These are phyloP conservation scores for Bovichtus variegatus DNA, from an alignment of 2,797 vertebrate species.

Conservation along the genomic window DNA sequence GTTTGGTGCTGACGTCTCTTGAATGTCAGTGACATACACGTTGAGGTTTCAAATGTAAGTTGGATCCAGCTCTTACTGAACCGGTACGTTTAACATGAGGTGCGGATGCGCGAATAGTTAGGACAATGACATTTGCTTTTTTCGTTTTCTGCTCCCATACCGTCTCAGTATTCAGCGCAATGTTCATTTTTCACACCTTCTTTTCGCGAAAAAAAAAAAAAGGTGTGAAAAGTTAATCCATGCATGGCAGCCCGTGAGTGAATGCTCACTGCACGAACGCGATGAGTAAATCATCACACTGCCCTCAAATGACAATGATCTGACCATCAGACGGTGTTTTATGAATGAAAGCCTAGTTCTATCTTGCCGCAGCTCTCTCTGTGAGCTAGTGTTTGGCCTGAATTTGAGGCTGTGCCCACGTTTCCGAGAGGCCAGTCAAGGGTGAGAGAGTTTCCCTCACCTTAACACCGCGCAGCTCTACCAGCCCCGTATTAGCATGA, in stretches of 20 bases:
- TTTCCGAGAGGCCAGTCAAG: slow-evolving; percentile 67
- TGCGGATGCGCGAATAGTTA: slow-evolving; percentile 4
- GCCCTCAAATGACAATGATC: slow-evolving; percentile 54
- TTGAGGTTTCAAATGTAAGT: slow-evolving; percentile 27
- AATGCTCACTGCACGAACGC: slow-evolving; percentile 21
- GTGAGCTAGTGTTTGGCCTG: slow-evolving; percentile 50
- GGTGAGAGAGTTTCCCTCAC: slow-evolving; percentile 73
- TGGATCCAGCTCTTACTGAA: slow-evolving; percentile 17
- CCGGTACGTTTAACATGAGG: slow-evolving; percentile 5
- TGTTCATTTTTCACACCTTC: slow-evolving; percentile 2
- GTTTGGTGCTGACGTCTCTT: slow-evolving; percentile 48
- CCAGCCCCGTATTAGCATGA: slow-evolving; percentile 57
- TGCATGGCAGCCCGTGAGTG: slow-evolving; percentile 24
- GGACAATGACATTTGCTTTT: not conserved
- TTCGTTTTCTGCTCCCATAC: not conserved
- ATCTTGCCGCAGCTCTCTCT: slow-evolving; percentile 23
- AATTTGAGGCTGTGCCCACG: slow-evolving; percentile 48
- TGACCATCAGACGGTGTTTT: slow-evolving; percentile 45
- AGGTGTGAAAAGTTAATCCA: not conserved
- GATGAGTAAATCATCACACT: slow-evolving; percentile 36
- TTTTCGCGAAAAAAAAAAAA: not conserved
- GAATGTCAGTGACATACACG: not conserved
- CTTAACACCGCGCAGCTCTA: slow-evolving; percentile 39
- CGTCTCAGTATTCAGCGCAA: not conserved
- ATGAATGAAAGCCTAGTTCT: slow-evolving; percentile 50